Evolutionary conservation across 1,140 invertebrate species (phyloP).

Genomic region (Microvelia longipes): DNA sequence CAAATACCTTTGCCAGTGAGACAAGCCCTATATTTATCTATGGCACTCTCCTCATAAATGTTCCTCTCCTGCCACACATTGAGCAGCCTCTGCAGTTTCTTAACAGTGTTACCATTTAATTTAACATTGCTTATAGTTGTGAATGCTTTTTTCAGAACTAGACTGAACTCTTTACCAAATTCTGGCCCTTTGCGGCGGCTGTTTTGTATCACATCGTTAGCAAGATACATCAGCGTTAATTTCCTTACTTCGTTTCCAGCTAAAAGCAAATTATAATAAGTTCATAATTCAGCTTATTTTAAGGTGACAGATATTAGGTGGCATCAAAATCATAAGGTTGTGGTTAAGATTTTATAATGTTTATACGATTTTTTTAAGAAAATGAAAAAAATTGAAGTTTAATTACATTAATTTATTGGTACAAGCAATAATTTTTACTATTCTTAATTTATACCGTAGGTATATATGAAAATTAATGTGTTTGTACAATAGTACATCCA

Average conservation of each 20-base stretch:
- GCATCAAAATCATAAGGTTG: too few species aligned
- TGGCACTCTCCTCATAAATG: constrained; percentile 66
- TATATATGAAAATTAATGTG: too few species aligned
- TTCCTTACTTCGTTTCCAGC: constrained; percentile 72
- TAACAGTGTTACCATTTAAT: constrained; percentile 57
- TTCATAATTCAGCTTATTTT: too few species aligned
- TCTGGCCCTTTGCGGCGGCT: constrained; percentile 95
- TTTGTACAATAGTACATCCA: too few species aligned
- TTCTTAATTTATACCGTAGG: too few species aligned
- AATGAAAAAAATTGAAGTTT: too few species aligned
- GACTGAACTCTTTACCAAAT: constrained; percentile 74
- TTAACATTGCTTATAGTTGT: constrained; percentile 54
- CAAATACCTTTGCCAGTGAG: neutral
- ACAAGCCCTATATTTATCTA: constrained; percentile 47
- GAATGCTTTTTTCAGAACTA: constrained; percentile 60
- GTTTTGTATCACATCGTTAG: constrained; percentile 98
- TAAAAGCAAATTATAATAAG: constrained; percentile 33
- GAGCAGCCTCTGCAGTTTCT: constrained; percentile 62
- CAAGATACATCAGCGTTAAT: constrained; percentile 88
- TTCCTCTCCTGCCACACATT: constrained; percentile 84
- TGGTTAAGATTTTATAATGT: too few species aligned
- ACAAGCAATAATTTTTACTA: too few species aligned
- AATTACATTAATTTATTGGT: too few species aligned
- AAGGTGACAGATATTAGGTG: too few species aligned
- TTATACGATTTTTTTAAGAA: too few species aligned